Evolutionary conservation across 1,140 invertebrate species (phyloP), one percentile per base, ranked within the genome.

Genomic region (Stegodyphus dumicola): DNA sequence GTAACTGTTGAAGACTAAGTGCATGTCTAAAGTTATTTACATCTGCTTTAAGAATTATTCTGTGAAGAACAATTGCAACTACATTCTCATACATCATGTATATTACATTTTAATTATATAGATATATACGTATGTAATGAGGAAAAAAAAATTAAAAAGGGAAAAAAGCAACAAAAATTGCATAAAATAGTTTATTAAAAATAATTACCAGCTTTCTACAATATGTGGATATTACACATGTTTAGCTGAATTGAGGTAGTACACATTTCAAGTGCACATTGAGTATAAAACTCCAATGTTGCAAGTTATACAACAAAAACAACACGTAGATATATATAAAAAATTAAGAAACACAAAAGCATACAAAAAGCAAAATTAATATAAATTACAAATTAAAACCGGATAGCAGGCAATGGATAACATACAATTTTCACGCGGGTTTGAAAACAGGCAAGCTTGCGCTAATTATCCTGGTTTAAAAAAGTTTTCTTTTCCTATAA

Each of bases 151-250:
- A 1, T 33, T 3, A 33, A 33, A 33, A 33, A 3, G 33, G 33
- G 33, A 33, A 11, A 11, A 60, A 60, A 5, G 56, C 56, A 6
- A 70, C 76, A 53, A 53, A 60, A 81, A 60, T 81, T 67, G 67
- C 71, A 73, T 76, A 84, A 85, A 85, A 85, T 85, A 85, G 60
- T 85, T 85, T 71, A 76, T 74, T 75, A 54, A 85, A 85, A 69
- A 76, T 85, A 76, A 77, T 17, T 52, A 33, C 48, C 53, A 75
- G 64, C 80, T 81, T 69, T 83, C 69, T 33, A 74, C n/a, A 74
- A 54, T n/a, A 54, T 33, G 52, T 15, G 67, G 54, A 75, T 51
- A 75, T 33, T 33, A 33, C 33, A 33, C 33, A 33, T 33, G 33
- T 33, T 33, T 33, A 33, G 33, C 33, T 66, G 18, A 66, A 75